A percentile compares a stretch with the other conserved stretches of the same genome.
Evolutionary conservation across 2,797 vertebrate genomes (phyloP).

Genomic region (Okamejei kenojei): DNA sequence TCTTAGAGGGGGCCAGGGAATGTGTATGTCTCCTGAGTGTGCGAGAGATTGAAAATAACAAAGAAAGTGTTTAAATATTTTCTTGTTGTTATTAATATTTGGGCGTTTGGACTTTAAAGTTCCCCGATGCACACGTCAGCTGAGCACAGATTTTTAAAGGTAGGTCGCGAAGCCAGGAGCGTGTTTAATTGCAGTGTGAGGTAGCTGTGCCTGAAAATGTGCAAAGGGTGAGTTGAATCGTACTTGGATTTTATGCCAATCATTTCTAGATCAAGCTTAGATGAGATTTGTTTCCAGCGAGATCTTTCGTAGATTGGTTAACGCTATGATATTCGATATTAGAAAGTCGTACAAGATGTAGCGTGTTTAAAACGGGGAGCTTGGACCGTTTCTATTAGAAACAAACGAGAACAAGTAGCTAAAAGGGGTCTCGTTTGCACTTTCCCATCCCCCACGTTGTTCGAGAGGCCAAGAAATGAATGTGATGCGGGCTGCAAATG

Average conservation of each 20-base stretch:
- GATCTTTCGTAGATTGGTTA: slow-evolving; percentile 1
- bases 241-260: slow-evolving; percentile 26
- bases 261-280: slow-evolving; percentile 37
- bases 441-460: slow-evolving; percentile 37
- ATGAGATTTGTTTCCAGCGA: slow-evolving; percentile 1
- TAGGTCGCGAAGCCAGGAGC: not conserved
- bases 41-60: slow-evolving; percentile 39
- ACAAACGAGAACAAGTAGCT: slow-evolving; percentile 33
- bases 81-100: slow-evolving; percentile 24
- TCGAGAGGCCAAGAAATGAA: slow-evolving; percentile 37
- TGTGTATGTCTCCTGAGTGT: slow-evolving; percentile 28
- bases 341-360: not conserved
- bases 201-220: slow-evolving; percentile 14
- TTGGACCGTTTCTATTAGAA: slow-evolving; percentile 25
- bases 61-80: slow-evolving; percentile 38
- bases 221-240: slow-evolving; percentile 23
- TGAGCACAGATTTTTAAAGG: not conserved
- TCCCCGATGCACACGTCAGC: not conserved
- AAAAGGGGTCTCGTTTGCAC: slow-evolving; percentile 31
- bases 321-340: slow-evolving; percentile 1
- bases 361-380: not conserved
- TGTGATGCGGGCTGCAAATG: slow-evolving; percentile 36
- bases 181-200: not conserved
- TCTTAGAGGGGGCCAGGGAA: slow-evolving; percentile 7
- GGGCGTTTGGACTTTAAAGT: slow-evolving; percentile 10